Conservation (phyloP, 2,888 invertebrate species). For the Microctonus aethiopoides region DNA sequence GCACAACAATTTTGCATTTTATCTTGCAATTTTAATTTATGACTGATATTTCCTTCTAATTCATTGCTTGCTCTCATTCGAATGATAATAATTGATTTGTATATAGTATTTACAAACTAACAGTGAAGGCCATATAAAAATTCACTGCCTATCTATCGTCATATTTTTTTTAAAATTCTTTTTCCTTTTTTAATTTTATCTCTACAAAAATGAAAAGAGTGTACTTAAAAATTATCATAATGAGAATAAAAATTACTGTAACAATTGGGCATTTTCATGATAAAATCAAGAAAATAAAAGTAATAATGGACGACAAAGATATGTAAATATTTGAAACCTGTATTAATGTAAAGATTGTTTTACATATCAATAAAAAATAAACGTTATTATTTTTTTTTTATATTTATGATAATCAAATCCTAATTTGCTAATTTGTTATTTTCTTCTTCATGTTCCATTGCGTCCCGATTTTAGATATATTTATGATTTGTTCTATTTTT, state of each 20-base stretch:
- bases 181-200: neutral
- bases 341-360: constrained; percentile 3
- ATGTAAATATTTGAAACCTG: neutral
- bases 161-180: neutral
- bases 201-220: neutral
- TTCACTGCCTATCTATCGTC: neutral
- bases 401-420: neutral
- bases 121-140: neutral
- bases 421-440: neutral
- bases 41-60: neutral
- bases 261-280: neutral
- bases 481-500: constrained; percentile 23
- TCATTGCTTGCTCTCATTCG: neutral
- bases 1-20: neutral
- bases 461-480: constrained; percentile 1
- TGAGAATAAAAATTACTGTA: neutral
- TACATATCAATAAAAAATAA: constrained; percentile 8
- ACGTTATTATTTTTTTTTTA: neutral
- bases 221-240: neutral
- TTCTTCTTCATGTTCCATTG: neutral
- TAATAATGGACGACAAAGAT: constrained; percentile 4
- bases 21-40: neutral
- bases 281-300: neutral
- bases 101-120: constrained; percentile 11
- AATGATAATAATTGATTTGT: neutral